Evolutionary conservation across 2,797 vertebrate species (phyloP), one percentile per base, ranked within the genome.

Genomic region (Lycodopsis pacificus): DNA sequence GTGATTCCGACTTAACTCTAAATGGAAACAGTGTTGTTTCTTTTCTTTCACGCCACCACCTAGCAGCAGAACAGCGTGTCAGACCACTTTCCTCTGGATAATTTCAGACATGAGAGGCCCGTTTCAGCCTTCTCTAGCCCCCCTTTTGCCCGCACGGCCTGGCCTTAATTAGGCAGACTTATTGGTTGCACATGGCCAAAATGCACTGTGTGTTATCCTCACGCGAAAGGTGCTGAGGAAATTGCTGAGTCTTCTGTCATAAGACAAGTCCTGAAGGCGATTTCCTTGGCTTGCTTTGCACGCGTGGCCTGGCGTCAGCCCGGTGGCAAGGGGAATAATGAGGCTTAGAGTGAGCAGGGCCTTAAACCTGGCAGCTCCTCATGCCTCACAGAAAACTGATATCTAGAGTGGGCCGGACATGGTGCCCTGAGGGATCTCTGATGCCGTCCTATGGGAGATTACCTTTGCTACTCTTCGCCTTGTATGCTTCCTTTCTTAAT

Each of bases 101-200:
- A 91, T 93, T 94, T 94, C 91, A 91, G 93, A 93, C 73, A 76
- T 88, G 83, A 94, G 93, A 94, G 92, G 81, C 89, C 87, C 46
- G 11, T 90, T 89, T 79, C 9, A 88, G 83, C 69, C 84, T 77
- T 74, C 84, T 73, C 67, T 49, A 77, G 53, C 73, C 83, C 54
- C 80, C 44, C 62, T 1, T 34, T 0, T 64, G 75, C 85, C 86
- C 66, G 74, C 73, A 73, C 44, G 42, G 90, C 76, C 95, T 97
- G 95, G 91, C 88, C 76, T 95, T 95, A 93, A 96, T 97, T 96
- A 96, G 77, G 80, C 59, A 44, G 58, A 66, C 88, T 96, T 94
- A 97, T 96, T 97, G 95, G 93, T 94, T 96, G 91, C 96, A 96
- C 88, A 94, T 97, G 96, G 92, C 80, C 82, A 25, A 71, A 91